Evolutionary conservation across 2,888 invertebrate genomes (phyloP).

Genomic region (Melinaea marsaeus): DNA sequence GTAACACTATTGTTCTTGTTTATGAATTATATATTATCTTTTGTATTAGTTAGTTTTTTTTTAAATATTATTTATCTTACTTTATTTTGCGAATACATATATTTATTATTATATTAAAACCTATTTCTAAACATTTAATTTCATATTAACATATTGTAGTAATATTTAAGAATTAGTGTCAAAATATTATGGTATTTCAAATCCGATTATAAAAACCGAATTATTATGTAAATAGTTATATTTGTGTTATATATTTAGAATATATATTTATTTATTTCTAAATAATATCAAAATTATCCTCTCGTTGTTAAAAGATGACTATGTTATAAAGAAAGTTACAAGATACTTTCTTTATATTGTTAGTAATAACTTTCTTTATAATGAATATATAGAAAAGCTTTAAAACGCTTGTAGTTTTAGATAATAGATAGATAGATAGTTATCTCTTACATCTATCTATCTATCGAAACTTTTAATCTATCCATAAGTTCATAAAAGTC

Average conservation of each 20-base stretch:
- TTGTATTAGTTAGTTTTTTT: neutral
- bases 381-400: no score
- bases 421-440: no score
- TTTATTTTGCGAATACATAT: neutral
- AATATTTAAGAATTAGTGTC: neutral
- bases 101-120: neutral
- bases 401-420: no score
- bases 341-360: no score
- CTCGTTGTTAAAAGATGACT: no score
- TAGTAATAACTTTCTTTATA: no score
- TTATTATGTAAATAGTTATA: neutral
- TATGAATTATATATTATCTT: neutral
- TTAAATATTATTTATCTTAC: neutral
- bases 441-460: no score
- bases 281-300: no score
- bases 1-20: neutral
- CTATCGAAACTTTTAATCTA: no score
- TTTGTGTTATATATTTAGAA: neutral
- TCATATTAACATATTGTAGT: neutral
- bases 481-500: no score
- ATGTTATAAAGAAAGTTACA: no score
- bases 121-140: neutral
- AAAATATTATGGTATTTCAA: neutral
- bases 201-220: neutral
- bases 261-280: no score